These are phyloP conservation scores for Trachymyrmex cornetzi DNA, from an alignment of 1,140 invertebrate genomes.

Conservation along the genomic window DNA sequence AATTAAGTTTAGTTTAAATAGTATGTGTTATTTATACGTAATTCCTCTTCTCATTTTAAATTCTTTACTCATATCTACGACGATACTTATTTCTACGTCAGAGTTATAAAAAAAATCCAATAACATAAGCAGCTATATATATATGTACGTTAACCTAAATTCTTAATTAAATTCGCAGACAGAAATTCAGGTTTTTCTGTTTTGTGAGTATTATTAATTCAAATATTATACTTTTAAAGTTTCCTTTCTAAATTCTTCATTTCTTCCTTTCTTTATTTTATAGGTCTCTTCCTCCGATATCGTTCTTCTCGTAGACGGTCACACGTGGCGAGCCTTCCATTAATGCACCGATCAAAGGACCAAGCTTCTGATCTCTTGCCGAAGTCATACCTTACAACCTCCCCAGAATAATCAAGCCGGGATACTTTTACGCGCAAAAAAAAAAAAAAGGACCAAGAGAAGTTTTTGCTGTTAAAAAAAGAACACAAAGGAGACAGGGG, in stretches of 20 bases:
- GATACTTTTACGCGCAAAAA: background rate
- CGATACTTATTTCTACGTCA: background rate
- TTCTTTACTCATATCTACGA: background rate
- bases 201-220: background rate
- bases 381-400: slow-evolving; percentile 37
- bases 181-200: background rate
- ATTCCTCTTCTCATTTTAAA: background rate
- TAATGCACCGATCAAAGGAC: slow-evolving; percentile 68
- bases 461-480: background rate
- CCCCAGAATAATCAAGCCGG: slow-evolving; percentile 4
- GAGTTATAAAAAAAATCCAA: background rate
- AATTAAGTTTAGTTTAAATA: background rate
- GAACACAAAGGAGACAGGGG: background rate
- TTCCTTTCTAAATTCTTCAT: background rate
- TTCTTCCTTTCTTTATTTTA: slow-evolving; percentile 34
- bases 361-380: slow-evolving; percentile 21
- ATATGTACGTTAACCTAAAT: background rate
- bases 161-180: background rate
- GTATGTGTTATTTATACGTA: background rate
- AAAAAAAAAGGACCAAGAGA: background rate
- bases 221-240: background rate
- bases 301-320: background rate
- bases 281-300: background rate
- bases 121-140: background rate
- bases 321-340: slow-evolving; percentile 65